phyloP scores from a whole-genome alignment of 2,888 invertebrate genomes.

The Polietes domitor region DNA sequence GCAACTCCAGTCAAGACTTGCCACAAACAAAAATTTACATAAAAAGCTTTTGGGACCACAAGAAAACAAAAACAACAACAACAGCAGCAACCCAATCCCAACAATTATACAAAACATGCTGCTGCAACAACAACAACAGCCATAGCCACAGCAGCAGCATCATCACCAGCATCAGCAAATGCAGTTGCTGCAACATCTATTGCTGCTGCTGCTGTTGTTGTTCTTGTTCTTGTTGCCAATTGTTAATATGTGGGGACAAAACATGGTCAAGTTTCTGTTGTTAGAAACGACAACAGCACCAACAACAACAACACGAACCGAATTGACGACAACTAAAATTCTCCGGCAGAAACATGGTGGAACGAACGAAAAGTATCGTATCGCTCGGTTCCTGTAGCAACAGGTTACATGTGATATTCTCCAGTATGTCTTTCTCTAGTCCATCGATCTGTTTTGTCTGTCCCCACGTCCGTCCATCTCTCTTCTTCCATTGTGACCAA shows the following conservation, averaged over 20 bases:
- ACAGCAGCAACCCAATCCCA: slow-evolving; percentile 60
- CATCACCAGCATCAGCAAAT: slow-evolving; percentile 37
- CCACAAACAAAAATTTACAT: slow-evolving; percentile 54
- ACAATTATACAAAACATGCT: slow-evolving; percentile 66
- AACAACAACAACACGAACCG: slow-evolving; percentile 37
- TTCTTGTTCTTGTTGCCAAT: slow-evolving; percentile 68
- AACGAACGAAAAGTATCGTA: slow-evolving; percentile 31
- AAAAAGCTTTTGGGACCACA: slow-evolving; percentile 63
- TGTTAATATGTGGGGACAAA: slow-evolving; percentile 76
- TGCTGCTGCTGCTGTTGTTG: neutral
- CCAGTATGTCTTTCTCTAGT: slow-evolving; percentile 55
- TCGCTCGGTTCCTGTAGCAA: slow-evolving; percentile 43
- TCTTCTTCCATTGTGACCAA: neutral
- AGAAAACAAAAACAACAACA: slow-evolving; percentile 25
- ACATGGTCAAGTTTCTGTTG: slow-evolving; percentile 78
- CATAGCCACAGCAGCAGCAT: neutral
- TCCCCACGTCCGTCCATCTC: neutral
- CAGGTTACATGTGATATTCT: slow-evolving; percentile 61
- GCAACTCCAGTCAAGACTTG: slow-evolving; percentile 8
- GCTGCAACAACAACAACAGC: slow-evolving; percentile 57
- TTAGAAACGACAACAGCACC: slow-evolving; percentile 47
- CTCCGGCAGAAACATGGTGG: slow-evolving; percentile 10
- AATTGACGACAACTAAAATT: slow-evolving; percentile 33
- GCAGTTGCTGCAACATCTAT: slow-evolving; percentile 56
- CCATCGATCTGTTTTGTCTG: slow-evolving; percentile 1